phyloP scores from a whole-genome alignment of 2,888 invertebrate species.

The Calliopum simillimum region DNA sequence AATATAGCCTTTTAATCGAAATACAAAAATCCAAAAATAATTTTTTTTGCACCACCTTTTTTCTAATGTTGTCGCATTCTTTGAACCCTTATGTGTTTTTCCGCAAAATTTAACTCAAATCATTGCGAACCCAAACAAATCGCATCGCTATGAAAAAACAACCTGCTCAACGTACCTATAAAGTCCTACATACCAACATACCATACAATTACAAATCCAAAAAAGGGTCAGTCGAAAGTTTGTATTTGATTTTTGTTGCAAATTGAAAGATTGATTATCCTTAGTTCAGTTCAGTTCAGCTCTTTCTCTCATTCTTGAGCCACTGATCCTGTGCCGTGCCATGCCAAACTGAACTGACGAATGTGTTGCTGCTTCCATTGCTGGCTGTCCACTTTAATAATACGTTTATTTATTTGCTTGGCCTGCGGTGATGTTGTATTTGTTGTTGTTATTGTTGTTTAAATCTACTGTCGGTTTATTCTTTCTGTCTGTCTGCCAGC shows the following conservation, averaged over 20 bases:
- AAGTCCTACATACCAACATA: not conserved
- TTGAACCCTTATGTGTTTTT: slow-evolving; percentile 47
- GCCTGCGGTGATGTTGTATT: not conserved
- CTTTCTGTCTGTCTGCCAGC: not conserved
- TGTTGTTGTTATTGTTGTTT: not conserved
- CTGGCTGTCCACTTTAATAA: slow-evolving; percentile 38
- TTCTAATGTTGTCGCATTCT: not conserved
- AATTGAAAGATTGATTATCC: slow-evolving; percentile 37
- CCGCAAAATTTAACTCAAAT: slow-evolving; percentile 64
- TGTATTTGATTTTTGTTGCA: slow-evolving; percentile 15
- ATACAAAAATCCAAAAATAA: too few species aligned
- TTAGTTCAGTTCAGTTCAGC: not conserved
- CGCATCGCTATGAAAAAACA: not conserved
- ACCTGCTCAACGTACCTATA: too few species aligned
- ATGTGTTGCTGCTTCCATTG: not conserved
- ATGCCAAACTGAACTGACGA: not conserved
- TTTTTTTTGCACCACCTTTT: not conserved
- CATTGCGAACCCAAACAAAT: slow-evolving; percentile 27
- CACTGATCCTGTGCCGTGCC: not conserved
- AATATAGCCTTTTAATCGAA: too few species aligned
- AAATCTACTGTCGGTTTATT: too few species aligned
- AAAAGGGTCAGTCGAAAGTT: slow-evolving; percentile 26
- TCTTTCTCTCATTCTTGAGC: not conserved
- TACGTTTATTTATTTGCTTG: slow-evolving; percentile 37
- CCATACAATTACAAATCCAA: slow-evolving; percentile 6